Base-by-base conservation (phyloP, 1,140 invertebrate species). In the Zeugodacus cucurbitae region DNA sequence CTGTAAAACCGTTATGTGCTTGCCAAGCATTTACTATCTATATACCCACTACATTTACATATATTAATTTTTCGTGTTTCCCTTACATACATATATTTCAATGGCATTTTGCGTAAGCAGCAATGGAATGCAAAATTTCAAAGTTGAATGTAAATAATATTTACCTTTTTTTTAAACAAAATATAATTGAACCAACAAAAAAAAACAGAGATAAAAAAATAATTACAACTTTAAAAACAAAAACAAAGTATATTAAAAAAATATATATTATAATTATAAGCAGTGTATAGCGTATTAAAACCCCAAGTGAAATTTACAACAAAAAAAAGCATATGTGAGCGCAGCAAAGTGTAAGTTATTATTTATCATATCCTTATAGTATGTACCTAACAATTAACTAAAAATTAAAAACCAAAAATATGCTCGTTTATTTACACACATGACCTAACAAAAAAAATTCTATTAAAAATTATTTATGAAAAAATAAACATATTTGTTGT, bases 1-100 rank as follows among this genome's bases (percentile, higher is more conserved):
- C 41, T 82, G 74, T 82, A 82, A 82, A 41, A 48, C 74, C 74
- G 74, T 82, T 82, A 82, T 82, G 74, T 82, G 74, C 74, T 82
- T 82, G 74, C 74, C 41, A 48, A 82, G 74, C 74, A 82, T 82
- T 82, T 82, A 82, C 74, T 82, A 26, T 82, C 74, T 82, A 82
- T 26, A n/a, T 48, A 82, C 74, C 74, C 74, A 82, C 74, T 82
- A 82, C 34, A 74, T 54, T 54, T 20, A 62, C 58, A 62, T 62
- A 62, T 62, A 26, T 62, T 62, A 17, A 70, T 48, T 54, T 82
- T 82, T 29, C 26, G n/a, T 82, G 74, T 82, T 82, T 48, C 74
- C 74, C 74, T 54, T 29, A n/a, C n/a, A n/a, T n/a, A n/a, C n/a
- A n/a, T n/a, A 82, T 41, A 82, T 82, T 82, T 82, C 74, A 82